These are phyloP conservation scores for Protosalanx chinensis DNA, from an alignment of 2,797 vertebrate species.

Conservation along the genomic window DNA sequence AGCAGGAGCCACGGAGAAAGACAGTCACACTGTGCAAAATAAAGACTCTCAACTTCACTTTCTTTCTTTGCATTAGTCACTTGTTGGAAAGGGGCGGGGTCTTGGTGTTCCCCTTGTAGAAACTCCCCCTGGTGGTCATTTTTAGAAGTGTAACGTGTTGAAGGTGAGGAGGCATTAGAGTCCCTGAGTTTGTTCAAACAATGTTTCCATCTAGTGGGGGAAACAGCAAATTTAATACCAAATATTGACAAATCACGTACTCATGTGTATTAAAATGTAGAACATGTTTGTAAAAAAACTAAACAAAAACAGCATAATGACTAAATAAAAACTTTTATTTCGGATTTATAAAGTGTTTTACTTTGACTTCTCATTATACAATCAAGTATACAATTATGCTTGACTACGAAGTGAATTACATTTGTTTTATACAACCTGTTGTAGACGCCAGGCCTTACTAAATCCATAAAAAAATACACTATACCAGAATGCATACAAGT, in stretches of 20 bases:
- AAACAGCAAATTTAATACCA: too few relatives aligned
- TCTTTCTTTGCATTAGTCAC: neutral
- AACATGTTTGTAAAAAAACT: neutral
- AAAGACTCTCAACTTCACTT: neutral
- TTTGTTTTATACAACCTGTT: slow-evolving; percentile 1
- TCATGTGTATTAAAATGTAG: too few relatives aligned
- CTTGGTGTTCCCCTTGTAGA: neutral
- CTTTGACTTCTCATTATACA: slow-evolving; percentile 26
- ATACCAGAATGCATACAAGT: slow-evolving; percentile 45
- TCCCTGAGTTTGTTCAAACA: too few relatives aligned
- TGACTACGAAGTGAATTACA: neutral
- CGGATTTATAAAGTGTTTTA: slow-evolving; percentile 37
- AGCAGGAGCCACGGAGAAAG: slow-evolving; percentile 16
- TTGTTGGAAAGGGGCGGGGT: neutral
- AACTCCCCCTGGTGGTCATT: neutral
- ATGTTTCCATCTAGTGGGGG: too few relatives aligned
- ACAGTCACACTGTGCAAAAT: neutral
- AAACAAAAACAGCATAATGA: neutral
- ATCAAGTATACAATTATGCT: slow-evolving; percentile 21
- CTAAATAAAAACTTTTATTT: slow-evolving; percentile 23
- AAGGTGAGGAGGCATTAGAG: too few relatives aligned
- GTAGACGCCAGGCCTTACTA: neutral
- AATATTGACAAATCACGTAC: too few relatives aligned
- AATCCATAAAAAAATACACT: slow-evolving; percentile 27
- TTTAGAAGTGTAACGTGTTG: neutral